These are phyloP conservation scores for Mormoops blainvillei DNA, from an alignment of 2,113 vertebrate genomes.

Conservation along the genomic window DNA sequence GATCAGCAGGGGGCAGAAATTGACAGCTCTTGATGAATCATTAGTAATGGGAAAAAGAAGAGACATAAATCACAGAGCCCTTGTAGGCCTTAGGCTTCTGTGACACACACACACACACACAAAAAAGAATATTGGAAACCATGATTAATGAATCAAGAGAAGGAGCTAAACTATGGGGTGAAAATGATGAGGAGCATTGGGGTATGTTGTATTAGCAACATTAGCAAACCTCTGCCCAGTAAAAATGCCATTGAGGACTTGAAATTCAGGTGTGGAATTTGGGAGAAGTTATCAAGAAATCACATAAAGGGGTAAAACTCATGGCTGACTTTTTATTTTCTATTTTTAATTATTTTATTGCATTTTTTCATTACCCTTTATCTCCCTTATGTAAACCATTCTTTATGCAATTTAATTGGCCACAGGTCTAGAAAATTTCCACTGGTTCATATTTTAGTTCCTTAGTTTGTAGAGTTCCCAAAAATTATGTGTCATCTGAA, in stretches of 20 bases:
- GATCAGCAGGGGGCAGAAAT: slow-evolving; percentile 12
- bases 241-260: not conserved
- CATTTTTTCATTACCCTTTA: no score
- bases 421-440: not conserved
- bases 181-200: not conserved
- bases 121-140: not conserved
- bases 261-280: not conserved
- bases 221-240: not conserved
- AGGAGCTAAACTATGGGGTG: not conserved
- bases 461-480: not conserved
- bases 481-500: slow-evolving; percentile 9
- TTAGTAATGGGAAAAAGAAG: not conserved
- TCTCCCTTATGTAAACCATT: not conserved
- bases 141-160: not conserved
- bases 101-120: no score
- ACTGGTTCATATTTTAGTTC: not conserved
- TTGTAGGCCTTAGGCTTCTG: not conserved
- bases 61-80: slow-evolving; percentile 30
- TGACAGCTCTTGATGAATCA: slow-evolving; percentile 44
- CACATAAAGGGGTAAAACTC: not conserved
- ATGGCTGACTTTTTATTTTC: not conserved
- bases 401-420: not conserved
- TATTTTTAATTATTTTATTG: no score
- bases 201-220: not conserved
- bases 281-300: not conserved